A percentile compares a stretch with the other conserved stretches of the same genome.
phyloP scores from a whole-genome alignment of 2,113 vertebrate genomes.

The Elephantulus edwardii region DNA sequence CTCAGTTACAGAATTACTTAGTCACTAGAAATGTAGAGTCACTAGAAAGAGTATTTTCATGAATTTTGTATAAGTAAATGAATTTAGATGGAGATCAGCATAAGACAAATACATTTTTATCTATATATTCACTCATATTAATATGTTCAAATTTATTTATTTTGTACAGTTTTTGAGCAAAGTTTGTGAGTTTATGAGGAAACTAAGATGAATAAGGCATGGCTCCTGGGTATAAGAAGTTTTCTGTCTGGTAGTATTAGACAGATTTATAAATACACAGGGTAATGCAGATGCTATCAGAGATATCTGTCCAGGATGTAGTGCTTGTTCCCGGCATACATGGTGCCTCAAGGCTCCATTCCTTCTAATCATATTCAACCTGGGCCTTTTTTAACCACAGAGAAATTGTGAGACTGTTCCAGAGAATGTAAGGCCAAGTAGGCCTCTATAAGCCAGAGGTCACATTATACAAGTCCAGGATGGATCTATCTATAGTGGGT shows the following conservation, averaged over 20 bases:
- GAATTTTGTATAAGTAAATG: not conserved
- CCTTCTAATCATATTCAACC: not conserved
- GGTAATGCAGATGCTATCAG: not conserved
- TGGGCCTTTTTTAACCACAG: not conserved
- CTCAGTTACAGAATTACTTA: not conserved
- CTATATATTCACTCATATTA: constrained; percentile 33
- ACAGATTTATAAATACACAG: constrained; percentile 48
- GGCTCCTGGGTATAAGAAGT: constrained; percentile 1
- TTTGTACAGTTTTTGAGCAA: constrained; percentile 38
- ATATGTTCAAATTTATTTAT: constrained; percentile 39
- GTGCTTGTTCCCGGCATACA: not conserved
- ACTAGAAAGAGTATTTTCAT: not conserved
- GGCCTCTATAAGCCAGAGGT: not conserved
- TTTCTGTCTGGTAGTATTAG: constrained; percentile 24
- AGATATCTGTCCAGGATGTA: not conserved
- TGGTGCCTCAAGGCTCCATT: not conserved
- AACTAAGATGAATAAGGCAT: constrained; percentile 37
- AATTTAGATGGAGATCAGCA: not conserved
- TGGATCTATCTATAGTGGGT: not conserved
- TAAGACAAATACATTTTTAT: constrained; percentile 18
- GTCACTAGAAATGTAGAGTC: not conserved
- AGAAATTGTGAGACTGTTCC: not conserved
- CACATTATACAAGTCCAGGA: not conserved
- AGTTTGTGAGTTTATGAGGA: not conserved
- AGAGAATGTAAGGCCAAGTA: not conserved